Evolutionary conservation across 2,113 vertebrate genomes (phyloP).

Genomic region (Donacobius atricapilla): DNA sequence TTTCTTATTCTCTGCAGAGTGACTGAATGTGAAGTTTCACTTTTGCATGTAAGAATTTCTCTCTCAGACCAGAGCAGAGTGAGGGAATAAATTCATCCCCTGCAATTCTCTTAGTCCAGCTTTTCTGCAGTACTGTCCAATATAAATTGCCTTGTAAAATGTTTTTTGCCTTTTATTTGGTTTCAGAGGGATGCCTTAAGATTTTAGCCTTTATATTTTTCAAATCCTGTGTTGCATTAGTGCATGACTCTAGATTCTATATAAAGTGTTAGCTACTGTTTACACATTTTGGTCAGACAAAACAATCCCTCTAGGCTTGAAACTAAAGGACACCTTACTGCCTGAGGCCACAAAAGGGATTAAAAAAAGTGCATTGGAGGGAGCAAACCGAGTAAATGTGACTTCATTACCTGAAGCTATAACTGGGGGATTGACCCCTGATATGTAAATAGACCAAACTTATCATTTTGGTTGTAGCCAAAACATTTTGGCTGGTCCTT

Average conservation of each 20-base stretch:
- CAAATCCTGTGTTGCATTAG: not conserved
- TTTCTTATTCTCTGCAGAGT: not conserved
- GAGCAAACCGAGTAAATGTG: not conserved
- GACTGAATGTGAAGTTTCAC: not conserved
- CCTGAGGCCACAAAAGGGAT: not conserved
- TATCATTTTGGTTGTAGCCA: not conserved
- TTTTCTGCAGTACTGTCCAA: not conserved
- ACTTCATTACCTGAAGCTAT: not conserved
- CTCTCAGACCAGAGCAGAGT: not conserved
- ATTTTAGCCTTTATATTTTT: not conserved
- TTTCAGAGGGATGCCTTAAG: not conserved
- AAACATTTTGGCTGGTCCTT: no score
- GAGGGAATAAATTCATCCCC: not conserved
- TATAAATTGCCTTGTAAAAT: not conserved
- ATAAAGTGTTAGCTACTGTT: not conserved
- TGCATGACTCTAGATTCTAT: not conserved
- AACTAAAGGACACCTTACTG: not conserved
- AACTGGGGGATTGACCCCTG: not conserved
- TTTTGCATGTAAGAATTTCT: not conserved
- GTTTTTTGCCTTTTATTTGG: not conserved
- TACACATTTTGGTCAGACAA: not conserved
- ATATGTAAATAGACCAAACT: not conserved
- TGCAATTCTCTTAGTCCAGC: not conserved
- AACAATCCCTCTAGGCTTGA: not conserved
- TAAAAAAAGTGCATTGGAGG: not conserved